Evolutionary conservation across 2,888 invertebrate genomes (phyloP), one percentile per base, ranked within the genome.

Genomic region (Mesopsocus fuscifrons): DNA sequence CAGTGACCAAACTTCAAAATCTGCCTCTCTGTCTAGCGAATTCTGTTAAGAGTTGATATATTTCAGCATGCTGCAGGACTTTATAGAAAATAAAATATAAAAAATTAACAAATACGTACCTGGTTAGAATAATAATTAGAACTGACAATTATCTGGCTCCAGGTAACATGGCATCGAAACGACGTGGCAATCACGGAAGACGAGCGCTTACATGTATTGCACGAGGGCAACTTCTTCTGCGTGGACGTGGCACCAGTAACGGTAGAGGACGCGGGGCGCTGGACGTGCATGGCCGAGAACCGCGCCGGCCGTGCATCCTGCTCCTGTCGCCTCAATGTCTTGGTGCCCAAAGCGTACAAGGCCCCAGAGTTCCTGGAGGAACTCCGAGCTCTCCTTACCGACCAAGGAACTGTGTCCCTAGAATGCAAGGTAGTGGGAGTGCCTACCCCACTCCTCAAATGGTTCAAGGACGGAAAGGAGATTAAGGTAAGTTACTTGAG

Each of bases 371-470:
- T 91, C 58, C 73, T 87, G 31, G 82, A 85, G 57, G 82, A 82
- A 53, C 67, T 91, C 11, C 72, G 77, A 22, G 84, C 88, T 2
- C 66, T 85, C 46, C 69, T 87, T 22, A 88, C 87, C 0, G 82
- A 84, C 56, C 80, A 82, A 52, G 89, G 89, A 33, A 84, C 84
- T 0, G 91, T 91, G 9, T 83, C 85, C 0, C 65, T 92, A 48
- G 87, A 88, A 60, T 91, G 91, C 59, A 89, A 89, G 59, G 87
- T 87, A 16, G 76, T 87, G 42, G 88, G 88, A 13, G 81, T 85
- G n/a, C 88, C 89, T 2, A 84, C 85, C 1, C 82, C 83, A 0
- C 69, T 74, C 16, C 57, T 80, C 45, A 67, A 73, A 46, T 73
- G 72, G 72, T 80, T 74, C 59, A 81, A 88, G 66, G 88, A 87